Percentiles rank a stretch among this genome's conserved stretches.
These are phyloP conservation scores for Drosophila truncata DNA, from an alignment of 1,140 invertebrate genomes.

Conservation along the genomic window DNA sequence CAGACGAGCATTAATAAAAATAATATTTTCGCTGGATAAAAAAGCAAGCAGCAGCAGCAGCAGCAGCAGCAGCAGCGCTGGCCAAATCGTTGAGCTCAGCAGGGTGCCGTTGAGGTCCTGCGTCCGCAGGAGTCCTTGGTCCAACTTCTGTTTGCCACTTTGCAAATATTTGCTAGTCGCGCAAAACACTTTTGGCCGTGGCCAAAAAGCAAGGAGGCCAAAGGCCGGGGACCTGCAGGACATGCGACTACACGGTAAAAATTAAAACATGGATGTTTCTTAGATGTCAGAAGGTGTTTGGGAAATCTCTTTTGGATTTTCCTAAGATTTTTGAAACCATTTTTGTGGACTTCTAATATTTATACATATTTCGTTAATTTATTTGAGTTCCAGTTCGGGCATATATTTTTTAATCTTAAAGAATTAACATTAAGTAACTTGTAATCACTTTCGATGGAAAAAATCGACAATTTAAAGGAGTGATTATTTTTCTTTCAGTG, in stretches of 20 bases:
- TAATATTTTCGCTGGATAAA: conserved; percentile 68
- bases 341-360: background rate
- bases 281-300: background rate
- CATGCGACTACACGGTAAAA: conserved; percentile 24
- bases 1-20: conserved; percentile 78
- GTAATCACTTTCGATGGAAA: too few species aligned
- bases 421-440: too few species aligned
- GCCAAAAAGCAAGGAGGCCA: conserved; percentile 31
- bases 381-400: too few species aligned
- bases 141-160: conserved; percentile 77
- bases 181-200: conserved; percentile 69
- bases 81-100: conserved; percentile 70
- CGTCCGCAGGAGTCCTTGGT: conserved; percentile 20
- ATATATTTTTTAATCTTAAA: too few species aligned
- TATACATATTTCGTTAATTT: background rate
- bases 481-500: conserved; percentile 1
- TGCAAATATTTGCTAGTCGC: conserved; percentile 77
- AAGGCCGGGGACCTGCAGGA: conserved; percentile 36
- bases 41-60: conserved; percentile 31
- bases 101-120: conserved; percentile 24
- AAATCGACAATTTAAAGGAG: background rate
- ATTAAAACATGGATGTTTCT: background rate
- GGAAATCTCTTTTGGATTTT: background rate
- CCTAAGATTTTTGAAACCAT: background rate
- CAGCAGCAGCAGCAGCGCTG: too few species aligned